Evolutionary conservation across 2,113 vertebrate species (phyloP).

Genomic region (Phylloscopus whistleri): DNA sequence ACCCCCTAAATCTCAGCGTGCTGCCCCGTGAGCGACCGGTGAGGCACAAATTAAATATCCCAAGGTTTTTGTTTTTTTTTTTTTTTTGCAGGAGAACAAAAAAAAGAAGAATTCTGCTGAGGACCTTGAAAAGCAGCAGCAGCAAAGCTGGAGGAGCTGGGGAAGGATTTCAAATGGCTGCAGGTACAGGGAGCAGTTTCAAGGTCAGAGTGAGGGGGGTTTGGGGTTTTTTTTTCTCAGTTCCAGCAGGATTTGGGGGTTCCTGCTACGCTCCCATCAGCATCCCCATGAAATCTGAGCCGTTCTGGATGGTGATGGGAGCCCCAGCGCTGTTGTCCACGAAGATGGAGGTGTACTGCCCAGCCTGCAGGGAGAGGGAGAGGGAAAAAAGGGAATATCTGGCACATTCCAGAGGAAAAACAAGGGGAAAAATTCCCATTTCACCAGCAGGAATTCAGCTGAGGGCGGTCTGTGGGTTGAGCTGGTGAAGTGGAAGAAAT

Average conservation of each 20-base stretch:
- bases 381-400: background rate
- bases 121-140: background rate
- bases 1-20: background rate
- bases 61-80: no score
- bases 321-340: slow-evolving; percentile 89
- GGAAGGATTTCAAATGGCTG: background rate
- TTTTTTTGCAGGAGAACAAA: background rate
- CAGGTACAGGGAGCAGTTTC: background rate
- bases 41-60: background rate
- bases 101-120: background rate
- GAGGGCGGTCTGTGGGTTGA: background rate
- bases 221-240: background rate
- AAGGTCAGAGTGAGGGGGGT: background rate
- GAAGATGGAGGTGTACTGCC: slow-evolving; percentile 93
- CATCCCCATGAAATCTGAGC: slow-evolving; percentile 92
- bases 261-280: slow-evolving; percentile 80
- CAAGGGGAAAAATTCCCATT: background rate
- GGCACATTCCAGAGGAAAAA: background rate
- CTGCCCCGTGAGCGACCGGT: background rate
- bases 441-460: background rate
- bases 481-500: no score
- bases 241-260: background rate
- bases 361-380: slow-evolving; percentile 68
- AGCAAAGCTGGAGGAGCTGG: background rate
- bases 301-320: slow-evolving; percentile 84